These are phyloP conservation scores for Dromococcyx pavoninus DNA, from an alignment of 2,797 vertebrate genomes.

Conservation along the genomic window DNA sequence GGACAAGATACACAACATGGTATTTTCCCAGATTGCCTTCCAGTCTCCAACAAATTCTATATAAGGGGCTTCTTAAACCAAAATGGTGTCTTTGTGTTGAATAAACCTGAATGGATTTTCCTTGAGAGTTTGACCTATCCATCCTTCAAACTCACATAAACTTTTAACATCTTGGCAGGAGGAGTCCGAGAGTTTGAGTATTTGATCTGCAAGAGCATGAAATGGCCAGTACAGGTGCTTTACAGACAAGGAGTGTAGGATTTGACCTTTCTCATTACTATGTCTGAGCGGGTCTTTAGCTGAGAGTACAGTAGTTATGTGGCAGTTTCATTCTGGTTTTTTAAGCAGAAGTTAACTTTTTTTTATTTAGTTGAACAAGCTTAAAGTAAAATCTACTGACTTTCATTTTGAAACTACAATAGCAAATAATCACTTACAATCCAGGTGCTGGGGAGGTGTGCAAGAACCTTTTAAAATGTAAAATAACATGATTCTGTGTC, in stretches of 20 bases:
- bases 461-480: constrained; percentile 62
- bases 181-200: not conserved
- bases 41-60: not conserved
- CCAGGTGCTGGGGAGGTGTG: constrained; percentile 11
- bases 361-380: constrained; percentile 9
- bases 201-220: not conserved
- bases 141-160: not conserved
- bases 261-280: not conserved
- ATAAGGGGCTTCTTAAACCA: not conserved
- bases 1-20: not conserved
- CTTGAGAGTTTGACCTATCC: not conserved
- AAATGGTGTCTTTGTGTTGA: not conserved
- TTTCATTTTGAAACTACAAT: constrained; percentile 40
- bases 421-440: constrained; percentile 50
- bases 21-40: not conserved
- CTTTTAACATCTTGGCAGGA: not conserved
- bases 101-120: not conserved
- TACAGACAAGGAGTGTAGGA: not conserved
- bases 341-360: not conserved
- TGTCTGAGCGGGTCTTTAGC: not conserved
- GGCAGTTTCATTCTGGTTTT: not conserved
- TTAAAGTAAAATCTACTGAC: constrained; percentile 20
- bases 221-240: not conserved
- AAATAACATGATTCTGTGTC: constrained; percentile 46
- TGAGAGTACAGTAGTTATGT: not conserved